Percentiles rank a stretch among this genome's conserved stretches.
Conservation (phyloP, 2,888 invertebrate species). For the Carpatolechia fugitivella region DNA sequence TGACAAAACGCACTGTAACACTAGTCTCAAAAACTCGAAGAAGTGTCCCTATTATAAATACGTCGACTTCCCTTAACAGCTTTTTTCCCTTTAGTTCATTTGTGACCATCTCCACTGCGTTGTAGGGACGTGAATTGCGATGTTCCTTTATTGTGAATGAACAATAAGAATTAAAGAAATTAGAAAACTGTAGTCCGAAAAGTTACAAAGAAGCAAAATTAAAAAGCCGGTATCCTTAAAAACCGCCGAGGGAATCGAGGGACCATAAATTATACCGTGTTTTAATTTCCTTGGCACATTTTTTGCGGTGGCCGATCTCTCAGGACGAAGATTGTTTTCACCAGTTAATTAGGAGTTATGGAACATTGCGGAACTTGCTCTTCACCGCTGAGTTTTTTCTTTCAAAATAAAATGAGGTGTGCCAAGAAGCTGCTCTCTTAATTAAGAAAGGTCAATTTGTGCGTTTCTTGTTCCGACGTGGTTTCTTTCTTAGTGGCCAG, state of each 20-base stretch:
- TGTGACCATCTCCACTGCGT: too few relatives aligned
- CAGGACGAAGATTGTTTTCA: constrained; percentile 34
- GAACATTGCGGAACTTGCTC: background rate
- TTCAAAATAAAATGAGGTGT: background rate
- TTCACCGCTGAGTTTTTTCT: background rate
- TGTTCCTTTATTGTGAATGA: too few relatives aligned
- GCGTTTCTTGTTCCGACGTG: background rate
- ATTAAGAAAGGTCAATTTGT: background rate
- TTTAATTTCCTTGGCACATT: constrained; percentile 36
- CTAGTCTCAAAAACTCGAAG: too few relatives aligned
- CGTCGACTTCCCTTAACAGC: too few relatives aligned
- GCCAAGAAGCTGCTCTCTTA: background rate
- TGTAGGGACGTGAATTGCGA: too few relatives aligned
- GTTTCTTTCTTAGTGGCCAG: background rate
- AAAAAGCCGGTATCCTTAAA: background rate
- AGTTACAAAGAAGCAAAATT: background rate
- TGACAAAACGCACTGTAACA: too few relatives aligned
- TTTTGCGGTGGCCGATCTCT: constrained; percentile 33
- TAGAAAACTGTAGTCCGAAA: background rate
- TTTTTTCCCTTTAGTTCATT: too few relatives aligned
- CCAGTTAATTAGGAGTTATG: constrained; percentile 49
- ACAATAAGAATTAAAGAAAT: too few relatives aligned
- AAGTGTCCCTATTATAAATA: too few relatives aligned
- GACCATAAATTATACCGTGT: constrained; percentile 34
- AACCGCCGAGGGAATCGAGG: constrained; percentile 14